A percentile compares a stretch with the other conserved stretches of the same genome.
Conservation (phyloP, 2,113 vertebrate species). For the Psophia crepitans region DNA sequence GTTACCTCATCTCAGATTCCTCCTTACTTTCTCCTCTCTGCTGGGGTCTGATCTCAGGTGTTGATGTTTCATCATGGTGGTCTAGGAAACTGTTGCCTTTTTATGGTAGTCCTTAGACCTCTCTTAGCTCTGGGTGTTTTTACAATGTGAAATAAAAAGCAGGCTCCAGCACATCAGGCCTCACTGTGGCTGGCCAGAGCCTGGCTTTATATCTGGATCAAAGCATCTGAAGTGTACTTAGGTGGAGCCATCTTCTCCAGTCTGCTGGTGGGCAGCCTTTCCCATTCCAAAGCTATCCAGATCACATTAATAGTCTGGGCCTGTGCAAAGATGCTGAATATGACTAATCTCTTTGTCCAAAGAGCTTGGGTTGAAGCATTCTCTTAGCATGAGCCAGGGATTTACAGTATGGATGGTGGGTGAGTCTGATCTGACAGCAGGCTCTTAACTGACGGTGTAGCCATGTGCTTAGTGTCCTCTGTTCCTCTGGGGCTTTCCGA, state of each 20-base stretch:
- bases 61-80: not conserved
- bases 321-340: not conserved
- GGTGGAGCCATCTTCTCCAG: not conserved
- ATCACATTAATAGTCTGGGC: not conserved
- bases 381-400: not conserved
- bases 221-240: not conserved
- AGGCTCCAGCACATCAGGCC: not conserved
- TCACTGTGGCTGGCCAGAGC: not conserved
- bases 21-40: not conserved
- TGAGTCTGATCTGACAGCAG: not conserved
- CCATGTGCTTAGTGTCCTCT: not conserved
- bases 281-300: not conserved
- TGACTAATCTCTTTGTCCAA: not conserved
- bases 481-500: not conserved
- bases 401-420: not conserved
- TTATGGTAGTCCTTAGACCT: not conserved
- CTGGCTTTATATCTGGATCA: not conserved
- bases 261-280: not conserved
- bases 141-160: not conserved
- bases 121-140: not conserved
- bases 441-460: not conserved
- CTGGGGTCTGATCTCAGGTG: rapidly evolving
- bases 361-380: not conserved
- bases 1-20: not conserved
- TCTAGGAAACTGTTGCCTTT: not conserved